Evolutionary conservation across 2,888 invertebrate genomes (phyloP), one percentile per base, ranked within the genome.

Genomic region (Zootermopsis nevadensis): DNA sequence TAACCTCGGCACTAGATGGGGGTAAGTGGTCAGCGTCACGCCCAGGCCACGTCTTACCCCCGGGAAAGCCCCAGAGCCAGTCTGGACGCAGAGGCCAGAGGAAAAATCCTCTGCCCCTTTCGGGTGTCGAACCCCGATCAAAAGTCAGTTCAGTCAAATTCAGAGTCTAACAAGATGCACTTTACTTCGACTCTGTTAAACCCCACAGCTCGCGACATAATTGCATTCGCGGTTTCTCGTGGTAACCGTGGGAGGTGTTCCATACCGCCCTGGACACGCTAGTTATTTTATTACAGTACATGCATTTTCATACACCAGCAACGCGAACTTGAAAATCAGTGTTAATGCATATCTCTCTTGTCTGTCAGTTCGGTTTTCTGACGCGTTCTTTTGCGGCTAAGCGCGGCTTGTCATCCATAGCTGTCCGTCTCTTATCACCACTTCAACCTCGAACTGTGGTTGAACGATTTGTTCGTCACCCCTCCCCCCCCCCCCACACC

Each of bases 331-430:
- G 38, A 74, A 38, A 74, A 42, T 74, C 74, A 42, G 22, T n/a
- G 74, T 74, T 38, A 42, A 74, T 74, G 38, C 42, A n/a, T 6
- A 38, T 74, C 35, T 38, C 74, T n/a, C 74, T 24, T 74, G 74
- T 38, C 31, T 42, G 74, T 74, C 74, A 19, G 24, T 74, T 38
- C n/a, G 2, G 69, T 69, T 69, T 33, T n/a, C 74, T 27, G 74
- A 74, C 74, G 74, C 74, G n/a, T 74, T 74, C 74, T 74, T 74
- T 42, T 24, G 74, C 74, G 72, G 72, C 72, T 35, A 7, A 72
- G 72, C 72, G 33, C 31, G 31, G 72, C 67, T 69, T 69, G 67
- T 69, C 67, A 27, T 69, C 67, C 67, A 27, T 69, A n/a, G n/a
- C n/a, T n/a, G n/a, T n/a, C 69, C 31, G 69, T 69, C 69, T 27